A percentile compares a stretch with the other conserved stretches of the same genome.
phyloP scores from a whole-genome alignment of 2,888 invertebrate genomes.

The Neoaliturus tenellus region DNA sequence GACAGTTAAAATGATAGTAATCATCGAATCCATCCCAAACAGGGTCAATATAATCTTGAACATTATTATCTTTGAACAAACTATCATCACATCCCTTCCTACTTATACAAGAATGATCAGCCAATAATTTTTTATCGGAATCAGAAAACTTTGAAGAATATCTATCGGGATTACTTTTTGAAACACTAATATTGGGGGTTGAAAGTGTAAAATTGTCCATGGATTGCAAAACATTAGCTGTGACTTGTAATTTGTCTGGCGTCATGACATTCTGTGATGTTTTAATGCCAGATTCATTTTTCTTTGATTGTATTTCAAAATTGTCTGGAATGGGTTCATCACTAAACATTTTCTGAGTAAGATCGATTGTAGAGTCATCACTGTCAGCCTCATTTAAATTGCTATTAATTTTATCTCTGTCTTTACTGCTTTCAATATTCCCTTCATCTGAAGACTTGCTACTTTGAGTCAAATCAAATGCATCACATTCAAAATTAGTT shows the following conservation, averaged over 20 bases:
- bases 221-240: background rate
- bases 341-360: conserved; percentile 13
- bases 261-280: background rate
- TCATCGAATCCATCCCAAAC: conserved; percentile 63
- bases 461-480: conserved; percentile 22
- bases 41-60: conserved; percentile 53
- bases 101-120: background rate
- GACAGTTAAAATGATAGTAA: conserved; percentile 39
- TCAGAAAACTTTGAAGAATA: background rate
- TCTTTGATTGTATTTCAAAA: background rate
- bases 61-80: background rate
- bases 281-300: background rate
- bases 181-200: background rate
- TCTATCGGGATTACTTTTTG: background rate
- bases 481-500: too few relatives aligned
- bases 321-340: background rate
- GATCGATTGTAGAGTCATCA: background rate
- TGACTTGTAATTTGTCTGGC: background rate
- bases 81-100: background rate
- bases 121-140: background rate
- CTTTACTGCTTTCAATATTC: background rate
- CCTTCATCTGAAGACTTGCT: conserved; percentile 3
- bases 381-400: too few relatives aligned
- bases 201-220: background rate
- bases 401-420: too few relatives aligned